Conservation (phyloP, 2,888 invertebrate genomes). For the Platycheirus rosarum region DNA sequence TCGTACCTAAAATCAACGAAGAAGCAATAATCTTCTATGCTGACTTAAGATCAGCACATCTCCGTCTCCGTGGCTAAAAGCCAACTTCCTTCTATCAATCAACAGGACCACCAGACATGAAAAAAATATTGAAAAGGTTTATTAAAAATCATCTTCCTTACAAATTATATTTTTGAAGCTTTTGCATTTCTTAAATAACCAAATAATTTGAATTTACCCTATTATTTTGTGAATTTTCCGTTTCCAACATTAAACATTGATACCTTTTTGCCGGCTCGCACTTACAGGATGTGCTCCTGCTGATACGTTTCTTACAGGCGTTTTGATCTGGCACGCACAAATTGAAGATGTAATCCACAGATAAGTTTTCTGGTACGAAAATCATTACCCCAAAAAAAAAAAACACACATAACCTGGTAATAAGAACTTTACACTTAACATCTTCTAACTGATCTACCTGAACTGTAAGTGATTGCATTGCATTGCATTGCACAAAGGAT, state of each 20-base stretch:
- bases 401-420: slow-evolving; percentile 8
- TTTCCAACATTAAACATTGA: slow-evolving; percentile 2
- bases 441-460: slow-evolving; percentile 53
- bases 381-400: too few relatives aligned
- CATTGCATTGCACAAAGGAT: slow-evolving; percentile 37
- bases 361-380: slow-evolving; percentile 43
- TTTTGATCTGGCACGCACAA: slow-evolving; percentile 66
- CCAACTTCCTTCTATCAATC: too few relatives aligned
- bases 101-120: too few relatives aligned
- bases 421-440: slow-evolving; percentile 42
- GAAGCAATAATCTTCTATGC: too few relatives aligned
- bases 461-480: not conserved
- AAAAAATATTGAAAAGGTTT: too few relatives aligned
- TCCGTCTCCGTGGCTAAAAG: too few relatives aligned
- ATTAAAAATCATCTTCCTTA: too few relatives aligned
- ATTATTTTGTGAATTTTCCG: slow-evolving; percentile 1
- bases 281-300: slow-evolving; percentile 69
- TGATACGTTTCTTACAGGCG: slow-evolving; percentile 60
- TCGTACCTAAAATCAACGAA: too few relatives aligned
- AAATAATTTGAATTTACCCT: not conserved
- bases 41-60: too few relatives aligned
- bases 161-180: too few relatives aligned
- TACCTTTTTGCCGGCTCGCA: slow-evolving; percentile 10
- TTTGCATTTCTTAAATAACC: not conserved
- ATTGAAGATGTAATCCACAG: slow-evolving; percentile 62